phyloP scores from a whole-genome alignment of 2,888 invertebrate genomes.

The Ennomos quercinarius region DNA sequence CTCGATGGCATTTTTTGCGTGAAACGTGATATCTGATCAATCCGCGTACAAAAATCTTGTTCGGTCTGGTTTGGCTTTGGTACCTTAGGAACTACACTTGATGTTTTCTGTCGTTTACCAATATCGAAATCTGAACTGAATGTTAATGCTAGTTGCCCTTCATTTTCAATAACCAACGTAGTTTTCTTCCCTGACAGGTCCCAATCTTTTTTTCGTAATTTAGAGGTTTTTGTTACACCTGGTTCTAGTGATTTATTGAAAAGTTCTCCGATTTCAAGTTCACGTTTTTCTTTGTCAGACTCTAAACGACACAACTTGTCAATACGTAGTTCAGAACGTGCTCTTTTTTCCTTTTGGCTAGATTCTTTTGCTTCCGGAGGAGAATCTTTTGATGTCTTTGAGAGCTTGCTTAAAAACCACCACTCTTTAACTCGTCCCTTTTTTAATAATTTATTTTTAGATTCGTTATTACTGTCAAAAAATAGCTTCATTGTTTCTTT shows the following conservation, averaged over 20 bases:
- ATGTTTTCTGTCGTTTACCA: too few relatives aligned
- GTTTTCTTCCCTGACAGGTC: too few relatives aligned
- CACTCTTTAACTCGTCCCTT: constrained; percentile 45
- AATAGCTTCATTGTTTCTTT: constrained; percentile 57
- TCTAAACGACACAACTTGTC: too few relatives aligned
- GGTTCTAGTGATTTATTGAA: constrained; percentile 11
- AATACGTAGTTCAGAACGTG: too few relatives aligned
- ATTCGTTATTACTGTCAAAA: constrained; percentile 48
- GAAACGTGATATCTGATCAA: too few relatives aligned
- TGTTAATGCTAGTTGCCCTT: too few relatives aligned
- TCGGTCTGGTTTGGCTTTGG: too few relatives aligned
- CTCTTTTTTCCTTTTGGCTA: constrained; percentile 11
- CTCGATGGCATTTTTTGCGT: too few relatives aligned
- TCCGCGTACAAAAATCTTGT: too few relatives aligned
- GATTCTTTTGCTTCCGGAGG: constrained; percentile 20
- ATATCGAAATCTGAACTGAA: too few relatives aligned
- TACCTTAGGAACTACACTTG: too few relatives aligned
- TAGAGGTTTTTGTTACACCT: constrained; percentile 7
- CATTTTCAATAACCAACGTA: too few relatives aligned
- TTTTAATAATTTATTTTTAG: constrained; percentile 39
- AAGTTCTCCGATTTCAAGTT: constrained; percentile 24
- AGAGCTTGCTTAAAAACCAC: constrained; percentile 48
- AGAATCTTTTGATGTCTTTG: constrained; percentile 40
- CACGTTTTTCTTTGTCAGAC: constrained; percentile 2
- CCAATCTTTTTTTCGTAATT: background rate